Evolutionary conservation across 1,140 invertebrate species (phyloP).

Genomic region (Drosophila simulans): DNA sequence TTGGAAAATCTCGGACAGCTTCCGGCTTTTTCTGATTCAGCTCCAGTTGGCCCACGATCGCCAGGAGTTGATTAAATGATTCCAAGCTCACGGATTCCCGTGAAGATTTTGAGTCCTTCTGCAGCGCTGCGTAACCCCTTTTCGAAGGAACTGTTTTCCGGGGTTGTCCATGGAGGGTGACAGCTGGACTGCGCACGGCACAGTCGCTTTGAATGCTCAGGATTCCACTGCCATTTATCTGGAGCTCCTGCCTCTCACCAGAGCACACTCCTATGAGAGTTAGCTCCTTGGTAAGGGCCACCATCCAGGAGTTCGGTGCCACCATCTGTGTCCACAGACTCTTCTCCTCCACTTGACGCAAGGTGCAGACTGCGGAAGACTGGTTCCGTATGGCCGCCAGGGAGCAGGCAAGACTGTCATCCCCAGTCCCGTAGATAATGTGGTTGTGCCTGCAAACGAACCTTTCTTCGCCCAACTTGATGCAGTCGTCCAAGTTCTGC

Average conservation of each 20-base stretch:
- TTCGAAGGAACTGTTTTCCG: not conserved
- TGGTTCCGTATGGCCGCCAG: slow-evolving; percentile 19
- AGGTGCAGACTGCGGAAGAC: not conserved
- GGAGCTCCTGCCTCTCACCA: slow-evolving; percentile 16
- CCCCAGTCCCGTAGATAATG: slow-evolving; percentile 9
- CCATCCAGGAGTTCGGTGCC: slow-evolving; percentile 29
- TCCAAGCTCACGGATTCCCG: not conserved
- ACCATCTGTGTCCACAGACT: slow-evolving; percentile 20
- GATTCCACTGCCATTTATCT: slow-evolving; percentile 23
- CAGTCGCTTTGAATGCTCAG: slow-evolving; percentile 20
- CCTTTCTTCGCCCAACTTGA: slow-evolving; percentile 2
- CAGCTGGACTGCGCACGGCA: slow-evolving; percentile 11
- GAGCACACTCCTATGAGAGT: slow-evolving; percentile 19
- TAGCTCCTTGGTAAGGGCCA: slow-evolving; percentile 19
- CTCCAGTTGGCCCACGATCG: not conserved
- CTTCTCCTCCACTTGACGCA: not conserved
- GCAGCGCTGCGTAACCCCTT: slow-evolving; percentile 8
- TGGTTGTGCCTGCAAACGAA: slow-evolving; percentile 5
- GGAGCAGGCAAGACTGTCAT: not conserved
- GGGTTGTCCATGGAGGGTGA: slow-evolving; percentile 6
- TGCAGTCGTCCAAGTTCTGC: slow-evolving; percentile 7
- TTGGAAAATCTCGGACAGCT: not conserved
- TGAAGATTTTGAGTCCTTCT: not conserved
- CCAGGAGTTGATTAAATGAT: not conserved
- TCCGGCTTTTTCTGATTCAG: slow-evolving; percentile 4